These are phyloP conservation scores for Exephanes ischioxanthus DNA, from an alignment of 2,888 invertebrate species.

Conservation along the genomic window DNA sequence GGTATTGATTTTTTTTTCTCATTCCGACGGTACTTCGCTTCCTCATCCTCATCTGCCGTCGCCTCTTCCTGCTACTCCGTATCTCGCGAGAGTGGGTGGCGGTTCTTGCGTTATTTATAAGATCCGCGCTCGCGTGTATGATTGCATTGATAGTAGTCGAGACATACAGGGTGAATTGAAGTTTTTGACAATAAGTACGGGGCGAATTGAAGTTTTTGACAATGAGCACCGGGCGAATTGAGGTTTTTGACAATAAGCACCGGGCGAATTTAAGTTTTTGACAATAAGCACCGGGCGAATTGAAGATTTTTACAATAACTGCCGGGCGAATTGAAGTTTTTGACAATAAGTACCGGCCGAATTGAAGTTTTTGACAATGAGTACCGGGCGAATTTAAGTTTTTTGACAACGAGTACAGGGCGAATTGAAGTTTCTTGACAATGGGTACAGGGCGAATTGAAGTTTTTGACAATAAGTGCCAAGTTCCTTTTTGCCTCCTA, in stretches of 20 bases:
- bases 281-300: too few relatives aligned
- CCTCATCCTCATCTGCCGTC: conserved; percentile 2
- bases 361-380: too few relatives aligned
- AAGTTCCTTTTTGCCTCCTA: background rate
- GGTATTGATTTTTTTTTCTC: conserved; percentile 39
- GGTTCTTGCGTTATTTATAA: conserved; percentile 17
- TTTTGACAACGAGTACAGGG: too few relatives aligned
- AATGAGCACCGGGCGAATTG: too few relatives aligned
- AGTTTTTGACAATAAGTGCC: background rate
- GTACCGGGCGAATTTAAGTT: too few relatives aligned
- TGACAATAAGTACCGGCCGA: too few relatives aligned
- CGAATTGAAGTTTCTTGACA: too few relatives aligned
- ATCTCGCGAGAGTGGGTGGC: conserved; percentile 13
- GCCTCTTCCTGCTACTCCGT: background rate
- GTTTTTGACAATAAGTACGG: background rate
- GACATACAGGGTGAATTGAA: background rate
- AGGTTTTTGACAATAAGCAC: background rate
- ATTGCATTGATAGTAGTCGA: background rate
- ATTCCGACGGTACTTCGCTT: background rate
- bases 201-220: too few relatives aligned
- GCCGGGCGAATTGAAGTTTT: too few relatives aligned
- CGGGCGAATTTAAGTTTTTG: too few relatives aligned
- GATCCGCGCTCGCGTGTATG: background rate
- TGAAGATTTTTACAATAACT: too few relatives aligned
- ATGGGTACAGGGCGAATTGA: too few relatives aligned